Evolutionary conservation across 2,113 vertebrate genomes (phyloP).

Genomic region (Chaetura pelagica): DNA sequence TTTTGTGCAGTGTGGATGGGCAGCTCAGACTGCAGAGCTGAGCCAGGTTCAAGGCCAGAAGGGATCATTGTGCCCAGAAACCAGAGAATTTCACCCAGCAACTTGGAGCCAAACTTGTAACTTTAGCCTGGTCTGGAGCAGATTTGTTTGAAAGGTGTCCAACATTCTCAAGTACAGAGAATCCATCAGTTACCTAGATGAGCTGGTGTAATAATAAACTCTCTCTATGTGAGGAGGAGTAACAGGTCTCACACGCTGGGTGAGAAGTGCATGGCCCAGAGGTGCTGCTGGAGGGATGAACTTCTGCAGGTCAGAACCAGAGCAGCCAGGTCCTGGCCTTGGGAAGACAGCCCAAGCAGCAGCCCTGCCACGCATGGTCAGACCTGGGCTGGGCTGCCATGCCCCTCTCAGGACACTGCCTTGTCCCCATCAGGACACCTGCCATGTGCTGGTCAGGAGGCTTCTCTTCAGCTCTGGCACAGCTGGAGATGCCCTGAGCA

Average conservation of each 20-base stretch:
- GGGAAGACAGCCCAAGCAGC: background rate
- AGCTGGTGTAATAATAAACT: background rate
- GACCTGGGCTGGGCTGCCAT: background rate
- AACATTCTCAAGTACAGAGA: background rate
- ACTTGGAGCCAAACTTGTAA: background rate
- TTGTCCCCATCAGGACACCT: too few species aligned
- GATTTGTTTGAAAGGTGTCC: background rate
- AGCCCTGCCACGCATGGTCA: too few species aligned
- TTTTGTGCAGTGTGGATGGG: background rate
- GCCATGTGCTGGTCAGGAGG: too few species aligned
- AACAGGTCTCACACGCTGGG: accelerated
- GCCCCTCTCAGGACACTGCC: too few species aligned
- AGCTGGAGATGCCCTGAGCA: too few species aligned
- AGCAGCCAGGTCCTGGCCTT: background rate
- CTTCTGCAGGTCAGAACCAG: background rate
- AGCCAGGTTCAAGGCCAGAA: background rate
- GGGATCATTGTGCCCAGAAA: background rate
- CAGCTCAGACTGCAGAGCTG: background rate
- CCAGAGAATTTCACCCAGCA: background rate
- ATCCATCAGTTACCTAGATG: background rate
- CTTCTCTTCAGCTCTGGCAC: too few species aligned
- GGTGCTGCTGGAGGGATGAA: background rate
- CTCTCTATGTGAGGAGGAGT: background rate
- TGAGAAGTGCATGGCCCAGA: background rate
- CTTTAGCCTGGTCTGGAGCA: background rate